A percentile compares a stretch with the other conserved stretches of the same genome.
These are phyloP conservation scores for Hystrix brachyura DNA, from an alignment of 2,113 vertebrate species.

Conservation along the genomic window DNA sequence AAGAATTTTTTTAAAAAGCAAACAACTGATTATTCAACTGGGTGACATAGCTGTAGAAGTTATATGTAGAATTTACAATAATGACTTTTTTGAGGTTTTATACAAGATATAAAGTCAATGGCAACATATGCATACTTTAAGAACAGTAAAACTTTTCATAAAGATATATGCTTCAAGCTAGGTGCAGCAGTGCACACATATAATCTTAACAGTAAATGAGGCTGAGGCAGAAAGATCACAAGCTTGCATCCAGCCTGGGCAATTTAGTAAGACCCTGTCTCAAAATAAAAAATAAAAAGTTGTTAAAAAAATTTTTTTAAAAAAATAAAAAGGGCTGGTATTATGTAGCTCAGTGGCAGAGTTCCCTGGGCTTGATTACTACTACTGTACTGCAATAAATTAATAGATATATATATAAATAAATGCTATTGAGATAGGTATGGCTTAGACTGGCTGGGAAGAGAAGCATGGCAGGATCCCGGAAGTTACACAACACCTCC, in stretches of 20 bases:
- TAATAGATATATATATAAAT: background rate
- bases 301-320: too few species aligned
- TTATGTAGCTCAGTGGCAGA: background rate
- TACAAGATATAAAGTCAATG: background rate
- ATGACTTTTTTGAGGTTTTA: slow-evolving; percentile 35
- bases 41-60: background rate
- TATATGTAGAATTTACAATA: background rate
- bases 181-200: background rate
- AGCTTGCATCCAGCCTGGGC: background rate
- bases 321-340: background rate
- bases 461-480: background rate
- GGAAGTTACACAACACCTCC: background rate
- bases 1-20: slow-evolving; percentile 12
- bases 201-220: background rate
- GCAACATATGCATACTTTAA: background rate
- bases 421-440: background rate
- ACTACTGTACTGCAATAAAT: background rate
- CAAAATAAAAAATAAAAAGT: background rate
- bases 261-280: background rate
- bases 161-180: background rate
- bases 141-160: slow-evolving; percentile 22
- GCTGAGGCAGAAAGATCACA: background rate
- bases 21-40: background rate
- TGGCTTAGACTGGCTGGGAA: background rate
- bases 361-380: background rate